Evolutionary conservation across 2,888 invertebrate genomes (phyloP), one percentile per base, ranked within the genome.

Genomic region (Hyppa rectilinea): DNA sequence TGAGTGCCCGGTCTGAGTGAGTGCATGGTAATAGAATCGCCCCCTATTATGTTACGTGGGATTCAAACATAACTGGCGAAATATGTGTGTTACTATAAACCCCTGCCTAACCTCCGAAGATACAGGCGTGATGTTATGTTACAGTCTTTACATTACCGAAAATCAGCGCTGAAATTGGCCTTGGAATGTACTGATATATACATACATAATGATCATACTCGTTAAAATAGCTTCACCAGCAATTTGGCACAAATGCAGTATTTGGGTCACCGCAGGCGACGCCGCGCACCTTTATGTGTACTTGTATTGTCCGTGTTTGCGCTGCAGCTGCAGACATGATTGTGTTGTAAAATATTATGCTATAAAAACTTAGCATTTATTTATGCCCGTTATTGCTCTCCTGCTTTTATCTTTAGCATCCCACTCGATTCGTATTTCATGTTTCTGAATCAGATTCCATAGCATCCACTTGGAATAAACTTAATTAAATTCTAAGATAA

Each of bases 201-300:
- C n/a, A n/a, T 73, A 71, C 76, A 77, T 84, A 85, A 85, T 76
- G 85, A 74, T 77, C 75, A 69, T 56, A 63, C 76, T 82, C 84
- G 76, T 85, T 85, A 84, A 85, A 85, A 85, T 82, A 75, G 82
- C 73, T 75, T 64, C 66, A 61, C 66, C 62, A 60, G 83, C 71
- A 81, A 83, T 85, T 83, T 81, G 77, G 79, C 77, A 72, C 81
- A 81, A 85, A 78, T 66, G 68, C 62, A 65, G 56, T 73, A 81
- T 79, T 78, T 76, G 68, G 80, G 83, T 77, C 80, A 75, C 68
- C 69, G 61, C 79, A 69, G 78, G 63, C 72, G 62, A 49, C 36
- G 61, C 50, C 49, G 26, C 29, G 58, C 47, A 67, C 56, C 60
- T 59, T 40, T 65, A 58, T 66, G 53, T 70, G 9, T 45, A 60